Conservation (phyloP, 2,888 invertebrate genomes). For the Morpho achilles region DNA sequence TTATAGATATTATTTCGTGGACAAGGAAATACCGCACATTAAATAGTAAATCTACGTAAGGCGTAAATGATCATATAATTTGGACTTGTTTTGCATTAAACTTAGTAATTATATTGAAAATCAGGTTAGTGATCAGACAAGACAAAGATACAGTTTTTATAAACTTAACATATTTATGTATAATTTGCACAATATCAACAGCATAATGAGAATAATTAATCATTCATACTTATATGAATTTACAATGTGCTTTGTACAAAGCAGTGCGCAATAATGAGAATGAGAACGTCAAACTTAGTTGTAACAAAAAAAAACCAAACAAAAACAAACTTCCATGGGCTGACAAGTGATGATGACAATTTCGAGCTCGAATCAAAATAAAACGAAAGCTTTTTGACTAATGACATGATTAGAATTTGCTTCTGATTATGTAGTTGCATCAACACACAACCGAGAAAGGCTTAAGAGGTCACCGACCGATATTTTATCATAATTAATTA, state of each 20-base stretch:
- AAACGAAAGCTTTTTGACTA: slow-evolving; percentile 49
- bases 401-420: slow-evolving; percentile 55
- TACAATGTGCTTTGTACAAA: slow-evolving; percentile 11
- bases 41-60: too few relatives aligned
- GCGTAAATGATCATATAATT: too few relatives aligned
- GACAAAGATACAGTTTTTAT: too few relatives aligned
- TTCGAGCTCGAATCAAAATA: slow-evolving; percentile 38
- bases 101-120: too few relatives aligned
- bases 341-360: slow-evolving; percentile 31
- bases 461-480: slow-evolving; percentile 59
- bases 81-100: too few relatives aligned
- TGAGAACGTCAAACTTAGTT: slow-evolving; percentile 16
- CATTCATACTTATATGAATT: not conserved
- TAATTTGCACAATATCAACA: slow-evolving; percentile 8
- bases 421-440: slow-evolving; percentile 45
- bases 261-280: slow-evolving; percentile 24
- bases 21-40: too few relatives aligned
- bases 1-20: too few relatives aligned
- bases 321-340: slow-evolving; percentile 39
- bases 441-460: slow-evolving; percentile 55
- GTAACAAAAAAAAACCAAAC: slow-evolving; percentile 37
- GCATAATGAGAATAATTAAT: slow-evolving; percentile 1
- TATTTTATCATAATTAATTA: slow-evolving; percentile 30
- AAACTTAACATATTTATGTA: not conserved
- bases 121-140: too few relatives aligned